phyloP scores from a whole-genome alignment of 2,113 vertebrate genomes.

The Etheostoma spectabile region DNA sequence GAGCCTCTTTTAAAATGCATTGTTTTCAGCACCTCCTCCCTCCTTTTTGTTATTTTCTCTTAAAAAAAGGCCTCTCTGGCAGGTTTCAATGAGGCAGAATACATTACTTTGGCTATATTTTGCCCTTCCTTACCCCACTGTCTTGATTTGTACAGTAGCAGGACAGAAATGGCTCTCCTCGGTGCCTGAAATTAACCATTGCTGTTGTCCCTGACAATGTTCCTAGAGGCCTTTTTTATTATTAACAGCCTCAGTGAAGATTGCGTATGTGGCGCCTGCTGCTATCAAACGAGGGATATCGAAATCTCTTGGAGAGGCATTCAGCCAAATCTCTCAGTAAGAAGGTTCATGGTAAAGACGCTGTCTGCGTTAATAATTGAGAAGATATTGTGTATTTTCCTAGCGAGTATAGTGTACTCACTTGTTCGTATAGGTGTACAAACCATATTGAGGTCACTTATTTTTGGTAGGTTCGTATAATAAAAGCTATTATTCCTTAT shows the following conservation, averaged over 20 bases:
- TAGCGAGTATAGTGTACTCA: neutral
- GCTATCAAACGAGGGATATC: conserved; percentile 68
- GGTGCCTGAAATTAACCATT: conserved; percentile 63
- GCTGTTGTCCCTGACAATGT: conserved; percentile 65
- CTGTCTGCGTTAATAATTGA: conserved; percentile 29
- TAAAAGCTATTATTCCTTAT: conserved; percentile 15
- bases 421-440: neutral
- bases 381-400: conserved; percentile 13
- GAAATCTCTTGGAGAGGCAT: conserved; percentile 60
- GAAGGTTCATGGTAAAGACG: conserved; percentile 45
- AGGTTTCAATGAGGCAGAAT: conserved; percentile 68
- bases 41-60: conserved; percentile 61
- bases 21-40: conserved; percentile 69
- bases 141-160: conserved; percentile 56
- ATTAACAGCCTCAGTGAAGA: conserved; percentile 62
- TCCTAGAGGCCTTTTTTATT: conserved; percentile 65
- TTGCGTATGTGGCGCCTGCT: conserved; percentile 65
- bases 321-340: conserved; percentile 40
- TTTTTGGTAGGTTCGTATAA: neutral
- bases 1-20: conserved; percentile 74
- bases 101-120: conserved; percentile 67
- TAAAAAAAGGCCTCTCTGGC: conserved; percentile 67
- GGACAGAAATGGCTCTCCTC: conserved; percentile 56
- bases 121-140: conserved; percentile 33
- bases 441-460: neutral